Evolutionary conservation across 1,140 invertebrate genomes (phyloP).

Genomic region (Drosophila yakuba): DNA sequence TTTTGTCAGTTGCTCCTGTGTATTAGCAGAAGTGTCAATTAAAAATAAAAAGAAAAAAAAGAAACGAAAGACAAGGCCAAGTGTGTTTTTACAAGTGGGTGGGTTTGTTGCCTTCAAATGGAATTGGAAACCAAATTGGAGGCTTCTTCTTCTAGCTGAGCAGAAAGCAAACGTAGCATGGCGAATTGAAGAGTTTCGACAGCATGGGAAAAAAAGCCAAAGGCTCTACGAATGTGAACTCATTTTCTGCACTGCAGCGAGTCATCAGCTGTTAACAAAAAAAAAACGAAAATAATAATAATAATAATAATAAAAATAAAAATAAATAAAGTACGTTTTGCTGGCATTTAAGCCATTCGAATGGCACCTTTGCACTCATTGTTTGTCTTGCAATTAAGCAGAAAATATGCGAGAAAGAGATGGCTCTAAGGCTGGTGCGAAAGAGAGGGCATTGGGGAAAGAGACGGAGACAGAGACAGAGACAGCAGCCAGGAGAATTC

Average conservation of each 20-base stretch:
- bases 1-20: constrained; percentile 20
- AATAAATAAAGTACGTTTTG: constrained; percentile 4
- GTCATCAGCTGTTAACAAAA: constrained; percentile 39
- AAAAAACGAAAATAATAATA: not conserved
- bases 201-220: not conserved
- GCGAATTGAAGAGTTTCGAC: constrained; percentile 54
- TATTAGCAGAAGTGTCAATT: constrained; percentile 81
- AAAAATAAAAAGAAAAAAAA: constrained; percentile 41
- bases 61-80: constrained; percentile 1
- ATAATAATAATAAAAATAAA: not conserved
- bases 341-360: constrained; percentile 1
- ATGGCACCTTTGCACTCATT: constrained; percentile 3
- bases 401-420: constrained; percentile 26
- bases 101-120: not conserved
- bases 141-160: constrained; percentile 65
- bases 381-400: constrained; percentile 55
- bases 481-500: not conserved
- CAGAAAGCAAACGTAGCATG: constrained; percentile 72
- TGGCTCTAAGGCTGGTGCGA: not conserved
- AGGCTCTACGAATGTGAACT: not conserved
- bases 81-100: not conserved
- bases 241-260: constrained; percentile 29
- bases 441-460: not conserved
- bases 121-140: constrained; percentile 10
- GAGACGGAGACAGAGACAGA: not conserved